These are phyloP conservation scores for Meloidogyne floridensis DNA, from an alignment of 1,140 invertebrate species.

Conservation along the genomic window DNA sequence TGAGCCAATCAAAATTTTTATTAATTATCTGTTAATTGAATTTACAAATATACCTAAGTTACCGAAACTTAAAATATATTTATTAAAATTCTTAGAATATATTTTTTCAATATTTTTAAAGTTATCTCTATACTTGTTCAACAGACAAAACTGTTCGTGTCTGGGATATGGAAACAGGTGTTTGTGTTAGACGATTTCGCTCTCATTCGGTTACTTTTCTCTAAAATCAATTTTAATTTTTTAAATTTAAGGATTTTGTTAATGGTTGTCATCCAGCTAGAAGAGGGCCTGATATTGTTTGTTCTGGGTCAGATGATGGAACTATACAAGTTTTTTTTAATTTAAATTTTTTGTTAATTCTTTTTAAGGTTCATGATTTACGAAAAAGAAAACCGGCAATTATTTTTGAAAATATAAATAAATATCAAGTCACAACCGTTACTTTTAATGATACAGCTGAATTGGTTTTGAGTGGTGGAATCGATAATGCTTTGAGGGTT, in stretches of 20 bases:
- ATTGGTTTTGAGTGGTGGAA: constrained; percentile 83
- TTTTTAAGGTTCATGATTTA: constrained; percentile 75
- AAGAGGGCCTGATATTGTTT: constrained; percentile 83
- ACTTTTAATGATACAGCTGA: constrained; percentile 94
- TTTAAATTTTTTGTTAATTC: not conserved
- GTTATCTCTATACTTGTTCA: constrained; percentile 83
- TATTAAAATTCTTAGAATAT: not conserved
- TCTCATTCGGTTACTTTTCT: constrained; percentile 68
- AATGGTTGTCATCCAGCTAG: constrained; percentile 75
- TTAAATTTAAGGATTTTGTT: constrained; percentile 67
- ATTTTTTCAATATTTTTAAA: constrained; percentile 53
- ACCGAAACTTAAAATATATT: not conserved
- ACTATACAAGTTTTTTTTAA: constrained; percentile 75
- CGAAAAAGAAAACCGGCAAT: constrained; percentile 80
- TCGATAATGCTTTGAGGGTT: constrained; percentile 95
- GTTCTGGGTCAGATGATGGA: constrained; percentile 91
- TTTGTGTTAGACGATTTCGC: constrained; percentile 85
- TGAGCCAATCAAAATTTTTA: too few species aligned
- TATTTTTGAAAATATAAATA: constrained; percentile 76
- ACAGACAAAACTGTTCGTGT: constrained; percentile 92
- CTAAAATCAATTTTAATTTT: not conserved
- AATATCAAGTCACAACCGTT: constrained; percentile 83
- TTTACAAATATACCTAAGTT: too few species aligned
- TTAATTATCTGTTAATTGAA: too few species aligned
- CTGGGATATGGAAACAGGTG: constrained; percentile 88